Evolutionary conservation across 64 coral and sea anemone genomes (phyloP), one percentile per base, ranked within the genome.

Genomic region (Porites australiensis): DNA sequence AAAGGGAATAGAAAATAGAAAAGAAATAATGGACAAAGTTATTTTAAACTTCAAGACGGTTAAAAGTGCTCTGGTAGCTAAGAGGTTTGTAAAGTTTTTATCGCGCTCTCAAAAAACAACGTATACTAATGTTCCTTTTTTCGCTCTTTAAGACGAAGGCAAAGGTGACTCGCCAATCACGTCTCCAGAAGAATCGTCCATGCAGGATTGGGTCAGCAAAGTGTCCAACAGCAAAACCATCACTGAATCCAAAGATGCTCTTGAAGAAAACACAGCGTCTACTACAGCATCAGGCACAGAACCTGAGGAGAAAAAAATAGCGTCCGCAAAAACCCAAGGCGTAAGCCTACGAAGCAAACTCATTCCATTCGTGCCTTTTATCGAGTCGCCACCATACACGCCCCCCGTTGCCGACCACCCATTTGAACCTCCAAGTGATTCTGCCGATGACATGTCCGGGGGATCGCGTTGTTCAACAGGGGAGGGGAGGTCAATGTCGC

Each of bases 311-410:
- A 48, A 20, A 23, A 58, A 61, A 73, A 58, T 75, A 19, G 75
- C 89, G 66, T 68, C 81, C 16, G 69, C 81, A 4, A 20, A 51
- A 37, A 68, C 64, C 21, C 18, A 16, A 23, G 81, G 64, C 19
- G 69, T 84, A 2, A 84, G 77, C 5, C 66, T 82, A 45, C 68
- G 77, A 20, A 88, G 77, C 87, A 94, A 85, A 64, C 78, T 88
- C 7, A 79, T 94, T 11, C 92, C 92, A 73, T 94, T 94, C 55
- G 92, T 87, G 43, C 87, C 87, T 11, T 60, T 94, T 12, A 69
- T 89, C 58, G 80, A 80, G 4, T 75, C 69, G 14, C 77, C 74
- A 11, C 77, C 92, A 0, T 94, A 94, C 44, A 45, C 75, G 4
- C 92, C 92, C 48, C 77, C 92, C 22, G 82, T 54, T 7, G 50